These are phyloP conservation scores for Parazoanthus atlanticus DNA, from an alignment of 92 coral and sea anemone genomes.

Conservation along the genomic window DNA sequence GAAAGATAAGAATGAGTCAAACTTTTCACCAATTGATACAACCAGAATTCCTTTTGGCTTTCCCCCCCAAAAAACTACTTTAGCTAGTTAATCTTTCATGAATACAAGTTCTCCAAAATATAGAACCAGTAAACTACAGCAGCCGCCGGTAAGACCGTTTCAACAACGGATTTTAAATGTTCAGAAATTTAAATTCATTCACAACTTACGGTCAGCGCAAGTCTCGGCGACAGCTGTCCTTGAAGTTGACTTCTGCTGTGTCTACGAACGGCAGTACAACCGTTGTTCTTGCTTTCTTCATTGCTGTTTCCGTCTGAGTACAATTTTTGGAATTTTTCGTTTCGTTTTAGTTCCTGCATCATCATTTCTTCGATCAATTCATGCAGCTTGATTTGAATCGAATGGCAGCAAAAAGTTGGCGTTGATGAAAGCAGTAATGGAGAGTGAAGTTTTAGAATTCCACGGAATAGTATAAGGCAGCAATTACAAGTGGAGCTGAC, in stretches of 20 bases:
- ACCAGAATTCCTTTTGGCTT: too few relatives aligned
- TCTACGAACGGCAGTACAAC: neutral
- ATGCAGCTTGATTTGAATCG: neutral
- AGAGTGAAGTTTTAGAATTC: neutral
- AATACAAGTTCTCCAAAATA: too few relatives aligned
- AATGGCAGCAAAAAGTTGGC: neutral
- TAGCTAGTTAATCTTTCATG: too few relatives aligned
- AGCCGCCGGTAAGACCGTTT: neutral
- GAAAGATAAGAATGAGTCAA: too few relatives aligned
- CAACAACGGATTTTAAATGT: neutral
- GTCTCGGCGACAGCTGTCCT: neutral
- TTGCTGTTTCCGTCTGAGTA: neutral
- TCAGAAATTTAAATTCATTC: neutral
- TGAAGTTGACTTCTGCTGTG: neutral
- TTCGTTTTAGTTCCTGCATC: constrained; percentile 8
- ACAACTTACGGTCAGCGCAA: constrained; percentile 7
- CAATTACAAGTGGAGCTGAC: neutral
- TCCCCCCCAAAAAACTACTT: too few relatives aligned
- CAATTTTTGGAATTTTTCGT: neutral
- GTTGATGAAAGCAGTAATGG: neutral
- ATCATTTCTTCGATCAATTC: neutral
- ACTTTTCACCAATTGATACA: too few relatives aligned
- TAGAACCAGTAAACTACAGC: neutral
- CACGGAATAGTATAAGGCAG: neutral
- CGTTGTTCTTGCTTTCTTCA: neutral